Base-by-base conservation (phyloP, 2,888 invertebrate genomes). In the Clivina fossor region DNA sequence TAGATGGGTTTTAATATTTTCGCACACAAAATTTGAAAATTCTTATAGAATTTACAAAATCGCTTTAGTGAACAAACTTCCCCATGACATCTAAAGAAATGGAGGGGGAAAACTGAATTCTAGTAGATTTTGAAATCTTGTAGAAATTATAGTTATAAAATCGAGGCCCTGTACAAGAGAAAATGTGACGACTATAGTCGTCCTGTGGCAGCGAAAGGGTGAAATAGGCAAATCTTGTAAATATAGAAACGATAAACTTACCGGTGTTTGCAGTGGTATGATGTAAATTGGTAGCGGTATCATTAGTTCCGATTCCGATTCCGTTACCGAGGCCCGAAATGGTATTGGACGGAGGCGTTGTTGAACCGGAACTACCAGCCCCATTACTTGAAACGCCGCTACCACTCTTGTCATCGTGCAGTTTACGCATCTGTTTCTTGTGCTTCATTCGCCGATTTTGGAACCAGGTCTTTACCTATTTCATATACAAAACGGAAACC, bases 391-490 rank as follows among this genome's bases (percentile, higher is more conserved):
- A 7, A 11, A 11, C 22, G 13, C 20, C 33, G n/a, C 30, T 24
- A 18, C 33, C 56, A 8, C 57, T 32, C 57, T 76, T 75, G 5
- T 76, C 76, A 26, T 79, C 78, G 62, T 83, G 83, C 56, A 84
- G 76, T 66, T 90, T 89, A 64, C 89, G 73, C 74, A 93, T 76
- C 69, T 93, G 92, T 68, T 94, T 94, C 80, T 94, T 94, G 73
- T 94, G 93, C 71, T 94, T 94, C 97, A 97, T 97, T 64, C 97
- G 79, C 19, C 96, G 78, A 76, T 97, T 97, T 77, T 97, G 96
- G 76, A 97, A 96, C 96, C 96, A 96, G 58, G 96, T 97, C 78
- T 96, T 96, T 61, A 96, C 93, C 80, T 49, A 32, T n/a, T n/a
- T n/a, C n/a, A n/a, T n/a, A n/a, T n/a, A n/a, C n/a, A n/a, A n/a